Percentiles rank a stretch among this genome's conserved stretches.
Conservation (phyloP, 2,888 invertebrate genomes). For the Pimpla rufipes region DNA sequence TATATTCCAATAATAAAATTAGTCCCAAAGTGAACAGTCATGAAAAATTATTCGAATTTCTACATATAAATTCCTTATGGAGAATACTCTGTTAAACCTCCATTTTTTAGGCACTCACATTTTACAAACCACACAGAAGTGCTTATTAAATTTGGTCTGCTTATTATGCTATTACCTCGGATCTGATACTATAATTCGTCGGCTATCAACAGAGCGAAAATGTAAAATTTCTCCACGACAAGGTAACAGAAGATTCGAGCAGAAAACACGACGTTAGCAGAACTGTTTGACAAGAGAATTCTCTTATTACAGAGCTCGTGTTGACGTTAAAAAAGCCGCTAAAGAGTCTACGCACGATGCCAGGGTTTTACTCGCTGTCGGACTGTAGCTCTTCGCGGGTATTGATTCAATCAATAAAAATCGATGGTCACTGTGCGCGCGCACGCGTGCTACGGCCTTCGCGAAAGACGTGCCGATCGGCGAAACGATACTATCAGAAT, state of each 20-base stretch:
- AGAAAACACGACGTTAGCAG: background rate
- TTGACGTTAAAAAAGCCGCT: constrained; percentile 22
- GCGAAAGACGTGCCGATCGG: constrained; percentile 38
- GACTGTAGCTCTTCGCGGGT: constrained; percentile 9
- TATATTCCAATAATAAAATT: no score
- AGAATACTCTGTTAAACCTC: no score
- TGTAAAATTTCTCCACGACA: background rate
- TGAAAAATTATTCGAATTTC: no score
- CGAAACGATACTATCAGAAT: constrained; percentile 35
- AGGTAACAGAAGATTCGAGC: background rate
- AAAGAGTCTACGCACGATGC: constrained; percentile 16
- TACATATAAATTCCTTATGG: no score
- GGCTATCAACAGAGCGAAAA: background rate
- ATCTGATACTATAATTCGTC: background rate
- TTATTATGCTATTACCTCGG: no score
- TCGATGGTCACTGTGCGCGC: constrained; percentile 31
- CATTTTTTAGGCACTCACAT: no score
- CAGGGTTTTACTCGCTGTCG: background rate
- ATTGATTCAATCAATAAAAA: constrained; percentile 52
- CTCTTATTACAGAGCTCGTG: constrained; percentile 12
- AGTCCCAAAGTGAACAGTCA: no score
- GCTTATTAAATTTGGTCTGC: background rate
- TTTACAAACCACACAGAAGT: no score
- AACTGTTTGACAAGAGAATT: constrained; percentile 5
- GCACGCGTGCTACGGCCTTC: constrained; percentile 38